Percentiles rank a stretch among this genome's conserved stretches.
Evolutionary conservation across 2,888 invertebrate species (phyloP).

Genomic region (Theretra japonica): DNA sequence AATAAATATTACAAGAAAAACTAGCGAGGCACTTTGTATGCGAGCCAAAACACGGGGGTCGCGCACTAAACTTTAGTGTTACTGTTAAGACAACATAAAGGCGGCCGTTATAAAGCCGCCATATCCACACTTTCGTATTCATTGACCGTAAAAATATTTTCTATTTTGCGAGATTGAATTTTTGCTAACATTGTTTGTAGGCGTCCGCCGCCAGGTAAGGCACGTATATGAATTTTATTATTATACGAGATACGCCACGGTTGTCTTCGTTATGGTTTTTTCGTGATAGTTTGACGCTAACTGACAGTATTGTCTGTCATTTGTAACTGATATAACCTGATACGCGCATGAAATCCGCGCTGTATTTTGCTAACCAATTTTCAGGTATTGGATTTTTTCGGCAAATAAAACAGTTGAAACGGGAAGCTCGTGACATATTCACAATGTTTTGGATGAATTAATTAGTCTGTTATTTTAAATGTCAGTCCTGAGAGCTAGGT

Average conservation of each 20-base stretch:
- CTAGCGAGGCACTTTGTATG: slow-evolving; percentile 16
- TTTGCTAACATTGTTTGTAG: slow-evolving; percentile 40
- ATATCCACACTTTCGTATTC: slow-evolving; percentile 76
- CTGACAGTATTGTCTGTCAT: slow-evolving; percentile 45
- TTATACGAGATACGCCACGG: slow-evolving; percentile 54
- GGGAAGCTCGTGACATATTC: neutral
- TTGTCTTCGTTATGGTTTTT: slow-evolving; percentile 49
- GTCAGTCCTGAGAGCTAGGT: too few species aligned
- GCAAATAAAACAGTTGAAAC: neutral
- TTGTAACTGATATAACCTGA: slow-evolving; percentile 28
- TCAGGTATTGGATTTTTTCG: neutral
- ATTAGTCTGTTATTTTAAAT: too few species aligned
- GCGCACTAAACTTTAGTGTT: slow-evolving; percentile 40
- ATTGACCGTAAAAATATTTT: slow-evolving; percentile 82
- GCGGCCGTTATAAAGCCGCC: slow-evolving; percentile 49
- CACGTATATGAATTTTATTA: slow-evolving; percentile 63
- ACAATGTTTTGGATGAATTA: neutral
- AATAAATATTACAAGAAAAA: slow-evolving; percentile 25
- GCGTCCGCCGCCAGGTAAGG: slow-evolving; percentile 59
- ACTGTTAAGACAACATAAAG: slow-evolving; percentile 57
- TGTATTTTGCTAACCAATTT: neutral
- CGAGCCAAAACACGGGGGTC: slow-evolving; percentile 24
- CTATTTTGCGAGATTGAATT: slow-evolving; percentile 79
- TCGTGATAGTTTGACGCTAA: slow-evolving; percentile 46
- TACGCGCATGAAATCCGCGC: neutral